Base-by-base conservation (phyloP, 2,888 invertebrate species). In the Chalcosyrphus nemorum region DNA sequence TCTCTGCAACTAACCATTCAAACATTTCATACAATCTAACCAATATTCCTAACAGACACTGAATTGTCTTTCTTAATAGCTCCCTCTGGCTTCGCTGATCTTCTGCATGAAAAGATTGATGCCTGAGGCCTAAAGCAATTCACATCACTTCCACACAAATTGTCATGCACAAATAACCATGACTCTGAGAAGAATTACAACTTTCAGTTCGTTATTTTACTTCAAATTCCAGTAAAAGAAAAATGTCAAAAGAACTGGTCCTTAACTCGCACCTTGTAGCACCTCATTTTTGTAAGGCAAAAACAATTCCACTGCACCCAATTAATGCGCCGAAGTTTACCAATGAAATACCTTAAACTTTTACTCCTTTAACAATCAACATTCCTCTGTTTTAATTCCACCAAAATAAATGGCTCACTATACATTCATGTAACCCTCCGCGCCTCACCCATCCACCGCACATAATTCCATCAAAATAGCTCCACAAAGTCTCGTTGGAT, bases 401-500 rank as follows among this genome's bases (percentile, higher is more conserved):
- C 19, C 52, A 66, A 41, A n/a, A 38, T 24, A 72, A 27, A 59
- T 43, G 21, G 15, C 32, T 45, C 52, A 45, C 54, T 32, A 43
- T 54, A 43, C 15, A 13, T 13, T 3, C 5, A 24, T 24, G 27
- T 27, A 6, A 52, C 32, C 35, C 32, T 45, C 7, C 24, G 41
- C 56, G 27, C 65, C 56, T 52, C 24, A 17, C 43, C 13, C 54
- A 3, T n/a, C 13, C 38, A 11, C 27, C 43, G 19, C 35, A 13
- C 61, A 29, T 13, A 59, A 66, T 32, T 74, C 35, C 35, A 70
- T 29, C 5, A 15, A 45, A 77, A 63, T 70, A 81, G 81, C 81
- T 75, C 81, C 81, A 70, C 75, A 54, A 56, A 63, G 81, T 81
- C 81, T 81, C 38, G 81, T 59, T 45, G 72, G n/a, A n/a, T 52